Evolutionary conservation across 2,797 vertebrate genomes (phyloP), one percentile per base, ranked within the genome.

Genomic region (Hoplostethus mediterraneus): DNA sequence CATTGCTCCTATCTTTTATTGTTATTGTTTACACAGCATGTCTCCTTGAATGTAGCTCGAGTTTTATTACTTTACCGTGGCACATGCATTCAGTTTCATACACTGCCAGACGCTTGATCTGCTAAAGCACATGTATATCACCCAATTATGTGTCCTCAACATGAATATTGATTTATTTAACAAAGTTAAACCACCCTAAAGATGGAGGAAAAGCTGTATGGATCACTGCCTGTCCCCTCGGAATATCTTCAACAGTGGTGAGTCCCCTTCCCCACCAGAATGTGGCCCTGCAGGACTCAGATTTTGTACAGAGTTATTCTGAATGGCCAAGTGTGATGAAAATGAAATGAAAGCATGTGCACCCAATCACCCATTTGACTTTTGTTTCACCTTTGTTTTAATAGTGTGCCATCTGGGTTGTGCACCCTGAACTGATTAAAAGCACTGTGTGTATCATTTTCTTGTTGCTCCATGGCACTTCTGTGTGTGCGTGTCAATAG

Each of bases 191-290:
- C 82, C 86, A 80, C 60, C 92, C 89, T 75, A 86, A 93, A 91
- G 91, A 96, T 96, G 95, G 94, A 95, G 70, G 93, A 95, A 87
- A 94, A 90, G 90, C 89, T 93, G 92, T 94, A 93, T 76, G 93
- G 94, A 93, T 92, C 94, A 80, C 88, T 95, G 91, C 94, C 94
- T 81, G 90, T 94, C 63, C 94, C 94, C 76, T 92, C 94, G 83
- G 94, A 95, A 88, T 96, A 96, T 87, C 94, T 96, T 76, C 95
- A 95, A 17, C 93, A 95, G 89, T 96, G 95, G 95, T 96, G 94
- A 95, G 95, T 95, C 53, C 70, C 61, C 74, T 59, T 79, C 81
- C 87, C 84, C 91, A 85, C 86, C 87, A 63, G 65, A 85, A 52
- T 76, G 72, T 90, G 88, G 76, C 87, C 74, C 59, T 7, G 54